phyloP scores from a whole-genome alignment of 1,140 invertebrate genomes.

The Leguminivora glycinivorella region DNA sequence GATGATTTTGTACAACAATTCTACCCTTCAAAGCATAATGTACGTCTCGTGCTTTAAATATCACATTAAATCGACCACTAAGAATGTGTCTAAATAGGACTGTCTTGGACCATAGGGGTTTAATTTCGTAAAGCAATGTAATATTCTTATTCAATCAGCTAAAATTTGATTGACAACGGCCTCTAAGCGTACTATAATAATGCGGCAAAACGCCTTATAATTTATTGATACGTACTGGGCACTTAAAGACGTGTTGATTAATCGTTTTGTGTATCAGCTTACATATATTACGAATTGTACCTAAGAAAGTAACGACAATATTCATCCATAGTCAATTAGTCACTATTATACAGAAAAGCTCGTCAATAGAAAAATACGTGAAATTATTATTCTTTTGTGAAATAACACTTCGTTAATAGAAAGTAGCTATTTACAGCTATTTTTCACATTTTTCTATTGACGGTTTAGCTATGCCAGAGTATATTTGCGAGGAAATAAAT shows the following conservation, averaged over 20 bases:
- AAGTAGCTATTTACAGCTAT: no score
- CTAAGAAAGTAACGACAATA: not conserved
- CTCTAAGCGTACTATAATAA: not conserved
- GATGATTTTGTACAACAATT: not conserved
- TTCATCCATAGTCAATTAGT: no score
- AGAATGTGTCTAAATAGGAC: not conserved
- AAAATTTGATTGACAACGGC: not conserved
- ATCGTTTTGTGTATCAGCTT: not conserved
- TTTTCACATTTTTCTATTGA: no score
- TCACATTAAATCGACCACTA: not conserved
- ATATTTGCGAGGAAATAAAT: not conserved
- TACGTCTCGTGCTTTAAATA: slow-evolving; percentile 1
- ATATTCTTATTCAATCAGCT: not conserved
- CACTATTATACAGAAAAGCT: no score
- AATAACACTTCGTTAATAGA: no score
- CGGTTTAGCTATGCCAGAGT: not conserved
- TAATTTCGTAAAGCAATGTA: slow-evolving; percentile 1
- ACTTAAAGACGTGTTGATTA: not conserved
- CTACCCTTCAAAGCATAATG: not conserved
- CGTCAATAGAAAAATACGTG: no score
- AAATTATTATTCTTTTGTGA: no score
- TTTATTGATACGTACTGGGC: not conserved
- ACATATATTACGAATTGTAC: not conserved
- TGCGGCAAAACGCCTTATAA: not conserved
- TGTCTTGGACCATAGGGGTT: not conserved